Conservation (phyloP, 2,888 invertebrate genomes). For the Lymantria monacha region DNA sequence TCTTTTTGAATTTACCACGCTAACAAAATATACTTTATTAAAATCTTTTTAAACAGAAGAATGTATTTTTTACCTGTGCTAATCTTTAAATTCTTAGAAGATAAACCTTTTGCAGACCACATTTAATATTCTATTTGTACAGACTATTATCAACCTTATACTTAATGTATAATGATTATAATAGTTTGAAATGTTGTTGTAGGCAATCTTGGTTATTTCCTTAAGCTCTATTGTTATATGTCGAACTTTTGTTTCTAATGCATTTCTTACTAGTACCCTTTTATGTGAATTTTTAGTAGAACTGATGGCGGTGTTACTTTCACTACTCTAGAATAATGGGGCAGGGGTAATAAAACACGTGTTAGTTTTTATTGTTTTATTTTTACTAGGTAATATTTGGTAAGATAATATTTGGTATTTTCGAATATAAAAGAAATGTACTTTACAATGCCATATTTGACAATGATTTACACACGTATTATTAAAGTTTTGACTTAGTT, state of each 20-base stretch:
- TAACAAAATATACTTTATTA: too few relatives aligned
- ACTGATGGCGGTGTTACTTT: conserved; percentile 15
- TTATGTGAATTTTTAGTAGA: conserved; percentile 8
- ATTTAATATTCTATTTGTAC: background rate
- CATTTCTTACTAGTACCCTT: background rate
- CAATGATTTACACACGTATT: background rate
- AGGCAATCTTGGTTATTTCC: background rate
- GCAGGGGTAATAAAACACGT: conserved; percentile 24
- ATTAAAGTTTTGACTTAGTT: background rate
- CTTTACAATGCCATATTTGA: background rate
- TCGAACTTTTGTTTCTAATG: background rate
- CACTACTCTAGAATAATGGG: conserved; percentile 12
- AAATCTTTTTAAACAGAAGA: too few relatives aligned
- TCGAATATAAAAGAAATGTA: too few relatives aligned
- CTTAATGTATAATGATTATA: background rate
- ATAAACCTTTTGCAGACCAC: background rate
- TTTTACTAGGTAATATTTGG: background rate
- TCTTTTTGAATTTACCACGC: too few relatives aligned
- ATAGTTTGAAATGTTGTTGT: conserved; percentile 5
- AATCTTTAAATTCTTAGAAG: background rate
- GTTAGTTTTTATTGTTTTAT: conserved; percentile 1
- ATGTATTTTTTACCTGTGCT: too few relatives aligned
- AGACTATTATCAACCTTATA: conserved; percentile 11
- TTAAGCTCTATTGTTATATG: background rate
- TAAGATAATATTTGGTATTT: background rate